Evolutionary conservation across 2,797 vertebrate genomes (phyloP).

Genomic region (Thripadectes ignobilis): DNA sequence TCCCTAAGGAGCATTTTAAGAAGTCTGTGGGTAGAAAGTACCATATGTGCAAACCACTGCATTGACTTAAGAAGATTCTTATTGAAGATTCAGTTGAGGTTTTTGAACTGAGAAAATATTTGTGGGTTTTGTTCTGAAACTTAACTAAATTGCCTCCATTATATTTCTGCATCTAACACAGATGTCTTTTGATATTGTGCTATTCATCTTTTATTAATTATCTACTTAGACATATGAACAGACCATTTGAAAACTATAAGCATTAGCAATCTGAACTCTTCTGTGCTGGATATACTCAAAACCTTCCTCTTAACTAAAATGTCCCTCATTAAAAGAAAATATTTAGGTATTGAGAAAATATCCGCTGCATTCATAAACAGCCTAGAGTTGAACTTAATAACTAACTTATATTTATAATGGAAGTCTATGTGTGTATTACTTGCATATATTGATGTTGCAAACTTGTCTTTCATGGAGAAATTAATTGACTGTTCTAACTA

Average conservation of each 20-base stretch:
- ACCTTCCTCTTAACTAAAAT: slow-evolving; percentile 38
- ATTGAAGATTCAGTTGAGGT: slow-evolving; percentile 51
- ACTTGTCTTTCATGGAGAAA: neutral
- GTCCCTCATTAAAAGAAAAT: slow-evolving; percentile 20
- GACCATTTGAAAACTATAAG: slow-evolving; percentile 44
- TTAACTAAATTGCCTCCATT: slow-evolving; percentile 74
- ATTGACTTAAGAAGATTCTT: slow-evolving; percentile 58
- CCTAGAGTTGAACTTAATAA: neutral
- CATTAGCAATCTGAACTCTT: slow-evolving; percentile 27
- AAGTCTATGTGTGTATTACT: neutral
- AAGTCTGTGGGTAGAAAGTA: slow-evolving; percentile 30
- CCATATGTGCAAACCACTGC: slow-evolving; percentile 19
- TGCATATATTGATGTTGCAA: neutral
- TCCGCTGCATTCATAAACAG: slow-evolving; percentile 23
- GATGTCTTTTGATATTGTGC: slow-evolving; percentile 66
- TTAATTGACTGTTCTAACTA: neutral
- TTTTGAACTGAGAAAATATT: slow-evolving; percentile 63
- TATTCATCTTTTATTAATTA: slow-evolving; percentile 73
- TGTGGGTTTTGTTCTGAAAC: slow-evolving; percentile 61
- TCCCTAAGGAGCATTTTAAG: slow-evolving; percentile 46
- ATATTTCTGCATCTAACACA: slow-evolving; percentile 65
- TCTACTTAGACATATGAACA: slow-evolving; percentile 67
- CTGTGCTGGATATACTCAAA: neutral
- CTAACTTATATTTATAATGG: neutral
- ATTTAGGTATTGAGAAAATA: slow-evolving; percentile 24